Base-by-base conservation (phyloP, 2,888 invertebrate genomes). In the Pseudococcus longispinus region DNA sequence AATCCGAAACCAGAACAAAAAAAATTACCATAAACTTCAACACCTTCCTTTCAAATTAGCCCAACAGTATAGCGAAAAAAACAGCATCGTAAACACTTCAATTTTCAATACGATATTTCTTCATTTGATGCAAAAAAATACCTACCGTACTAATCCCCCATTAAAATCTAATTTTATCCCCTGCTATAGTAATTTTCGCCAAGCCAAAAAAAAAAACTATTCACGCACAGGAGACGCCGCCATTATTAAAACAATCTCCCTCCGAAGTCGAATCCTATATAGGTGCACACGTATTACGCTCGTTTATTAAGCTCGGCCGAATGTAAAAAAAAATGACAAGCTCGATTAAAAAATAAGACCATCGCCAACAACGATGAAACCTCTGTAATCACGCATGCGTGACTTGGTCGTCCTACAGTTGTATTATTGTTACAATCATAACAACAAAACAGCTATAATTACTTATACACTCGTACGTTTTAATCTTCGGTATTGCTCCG, bases 371-470 rank as follows among this genome's bases (percentile, higher is more conserved):
- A 80, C 42, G 77, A 80, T 37, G 74, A 80, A 80, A 80, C 70
- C 77, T 80, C n/a, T 20, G 77, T 42, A 80, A 80, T 80, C 77
- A 80, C 77, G 77, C 77, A 80, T 80, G 77, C 77, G 77, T 80
- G 77, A 80, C 77, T 80, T 9, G 70, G 70, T 70, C 77, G 77
- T 80, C 77, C 77, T 80, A 80, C 77, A 32, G 37, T 80, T 42
- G 42, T 80, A 80, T 37, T 80, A 42, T 80, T 80, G 77, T 80
- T 80, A 80, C 77, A 20, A 80, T 42, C 42, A 80, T 80, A 37
- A 42, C 42, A 80, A 80, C 77, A 80, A 74, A 74, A 70, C 70
- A 70, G 70, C 77, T 42, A 37, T 80, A 80, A 80, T 80, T 80
- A 80, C 77, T 74, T 74, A 74, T 74, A 23, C 55, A n/a, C 55